Percentiles rank a stretch among this genome's conserved stretches.
Conservation (phyloP, 1,140 invertebrate genomes). For the Hyles euphorbiae region DNA sequence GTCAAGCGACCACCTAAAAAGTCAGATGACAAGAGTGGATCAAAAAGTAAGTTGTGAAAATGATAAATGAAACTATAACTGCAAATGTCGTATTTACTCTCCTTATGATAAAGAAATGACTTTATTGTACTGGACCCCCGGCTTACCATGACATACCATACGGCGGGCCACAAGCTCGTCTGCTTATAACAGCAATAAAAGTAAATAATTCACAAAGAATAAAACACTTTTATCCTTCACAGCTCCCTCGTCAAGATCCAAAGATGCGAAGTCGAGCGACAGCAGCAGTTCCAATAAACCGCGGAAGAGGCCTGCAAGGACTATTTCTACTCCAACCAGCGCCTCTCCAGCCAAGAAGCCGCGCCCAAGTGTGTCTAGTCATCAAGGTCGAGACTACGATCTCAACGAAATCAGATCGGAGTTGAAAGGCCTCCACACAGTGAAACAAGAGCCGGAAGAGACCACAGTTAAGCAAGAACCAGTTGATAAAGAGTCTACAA, state of each 20-base stretch:
- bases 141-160: too few species aligned
- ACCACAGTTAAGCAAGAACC: slow-evolving; percentile 56
- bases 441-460: slow-evolving; percentile 66
- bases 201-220: too few species aligned
- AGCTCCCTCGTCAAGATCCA: slow-evolving; percentile 48
- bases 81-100: too few species aligned
- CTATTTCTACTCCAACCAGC: slow-evolving; percentile 40
- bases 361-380: slow-evolving; percentile 29
- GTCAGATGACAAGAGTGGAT: slow-evolving; percentile 49
- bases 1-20: slow-evolving; percentile 61
- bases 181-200: too few species aligned
- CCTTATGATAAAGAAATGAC: too few species aligned
- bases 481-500: slow-evolving; percentile 44
- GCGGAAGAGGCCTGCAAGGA: slow-evolving; percentile 54
- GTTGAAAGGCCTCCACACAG: slow-evolving; percentile 82
- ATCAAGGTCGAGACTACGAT: slow-evolving; percentile 82
- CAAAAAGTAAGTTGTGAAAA: slow-evolving; percentile 42
- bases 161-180: too few species aligned
- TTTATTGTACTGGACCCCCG: too few species aligned
- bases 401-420: slow-evolving; percentile 89
- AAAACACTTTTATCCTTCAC: slow-evolving; percentile 13
- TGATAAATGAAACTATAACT: neutral
- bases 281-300: slow-evolving; percentile 59
- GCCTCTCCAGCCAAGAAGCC: slow-evolving; percentile 50
- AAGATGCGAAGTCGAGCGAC: slow-evolving; percentile 61